phyloP scores from a whole-genome alignment of 2,797 vertebrate genomes.

The Fringilla coelebs region DNA sequence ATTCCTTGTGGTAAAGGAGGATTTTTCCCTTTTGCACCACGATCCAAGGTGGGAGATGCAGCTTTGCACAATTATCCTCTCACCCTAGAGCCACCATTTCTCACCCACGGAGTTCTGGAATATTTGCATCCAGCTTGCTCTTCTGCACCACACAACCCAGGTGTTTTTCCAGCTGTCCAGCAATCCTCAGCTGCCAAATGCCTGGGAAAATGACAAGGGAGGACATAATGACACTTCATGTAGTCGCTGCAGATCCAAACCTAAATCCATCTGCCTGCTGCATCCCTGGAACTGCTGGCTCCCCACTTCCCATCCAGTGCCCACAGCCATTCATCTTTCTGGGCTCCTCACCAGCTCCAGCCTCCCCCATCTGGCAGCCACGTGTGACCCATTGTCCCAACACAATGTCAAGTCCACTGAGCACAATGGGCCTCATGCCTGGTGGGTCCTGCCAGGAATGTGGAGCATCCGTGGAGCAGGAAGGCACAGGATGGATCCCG shows the following conservation, averaged over 20 bases:
- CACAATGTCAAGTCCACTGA: not conserved
- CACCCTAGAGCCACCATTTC: not conserved
- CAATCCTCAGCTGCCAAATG: not conserved
- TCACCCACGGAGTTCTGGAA: fast-evolving
- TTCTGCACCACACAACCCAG: not conserved
- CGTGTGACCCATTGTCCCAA: not conserved
- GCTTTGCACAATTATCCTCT: not conserved
- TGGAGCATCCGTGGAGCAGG: not conserved
- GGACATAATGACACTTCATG: not conserved
- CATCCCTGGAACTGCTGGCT: not conserved
- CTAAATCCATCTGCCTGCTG: not conserved
- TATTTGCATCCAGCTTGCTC: not conserved
- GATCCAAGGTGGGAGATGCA: not conserved
- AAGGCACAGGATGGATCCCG: too few species aligned
- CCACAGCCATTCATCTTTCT: not conserved
- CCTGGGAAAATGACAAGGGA: not conserved
- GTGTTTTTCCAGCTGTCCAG: not conserved
- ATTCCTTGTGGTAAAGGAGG: not conserved
- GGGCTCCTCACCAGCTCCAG: not conserved
- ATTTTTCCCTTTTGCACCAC: not conserved
- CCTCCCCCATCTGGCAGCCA: not conserved
- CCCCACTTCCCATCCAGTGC: not conserved
- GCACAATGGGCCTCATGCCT: not conserved
- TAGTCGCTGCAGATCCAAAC: not conserved
- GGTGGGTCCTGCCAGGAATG: not conserved